Evolutionary conservation across 2,797 vertebrate species (phyloP), one percentile per base, ranked within the genome.

Genomic region (Scolopax bukidnonensis): DNA sequence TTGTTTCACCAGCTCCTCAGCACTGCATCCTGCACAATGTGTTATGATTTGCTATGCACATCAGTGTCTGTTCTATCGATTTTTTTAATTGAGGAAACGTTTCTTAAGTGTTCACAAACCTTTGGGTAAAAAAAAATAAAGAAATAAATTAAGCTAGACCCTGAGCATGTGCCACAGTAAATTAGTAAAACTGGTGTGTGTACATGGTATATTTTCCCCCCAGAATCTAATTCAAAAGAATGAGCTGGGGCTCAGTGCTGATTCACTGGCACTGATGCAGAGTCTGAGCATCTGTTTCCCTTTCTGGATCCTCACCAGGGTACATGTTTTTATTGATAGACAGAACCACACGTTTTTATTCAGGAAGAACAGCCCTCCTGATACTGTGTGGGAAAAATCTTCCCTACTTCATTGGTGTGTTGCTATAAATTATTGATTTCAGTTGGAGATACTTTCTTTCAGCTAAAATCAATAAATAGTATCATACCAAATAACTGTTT

Each of bases 31-130:
- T 76, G n/a, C 69, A 75, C 56, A 13, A 71, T 85, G 85, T 78
- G 8, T 96, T 96, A 91, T 21, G 68, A 90, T 93, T 87, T 93
- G 28, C 67, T 87, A 7, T 43, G 50, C 54, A 14, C 77, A 87
- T 92, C 50, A 47, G 21, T 54, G 78, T 96, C 89, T 93, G 45
- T 80, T 84, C 56, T 90, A 90, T 97, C 96, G 96, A 96, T 96
- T 97, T 97, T 97, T 97, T 97, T 97, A 95, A 96, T 97, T 95
- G 94, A 96, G 91, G 91, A 97, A 97, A 87, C 95, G 70, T 95
- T 92, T 94, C 68, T 78, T 93, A 70, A 92, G 50, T 96, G 95
- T 97, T 95, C 95, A 88, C 87, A 97, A 96, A 93, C 60, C 84
- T 97, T 95, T 77, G 73, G 96, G 87, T 94, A 79, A 89, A 95